Conservation (phyloP, 2,888 invertebrate genomes). For the Polietes domitor region DNA sequence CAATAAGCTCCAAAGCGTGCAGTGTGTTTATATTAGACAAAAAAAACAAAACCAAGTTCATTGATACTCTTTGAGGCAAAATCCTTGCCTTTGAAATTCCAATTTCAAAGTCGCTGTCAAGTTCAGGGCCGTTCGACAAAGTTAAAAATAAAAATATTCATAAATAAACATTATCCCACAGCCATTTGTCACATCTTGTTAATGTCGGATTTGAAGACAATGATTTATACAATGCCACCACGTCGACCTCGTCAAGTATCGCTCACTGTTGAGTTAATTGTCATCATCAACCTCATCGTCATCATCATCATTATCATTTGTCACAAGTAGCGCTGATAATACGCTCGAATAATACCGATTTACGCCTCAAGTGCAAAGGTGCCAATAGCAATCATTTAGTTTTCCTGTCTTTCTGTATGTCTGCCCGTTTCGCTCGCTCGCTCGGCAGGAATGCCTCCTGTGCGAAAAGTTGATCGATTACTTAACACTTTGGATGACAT, state of each 20-base stretch:
- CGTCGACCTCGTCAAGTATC: neutral
- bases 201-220: neutral
- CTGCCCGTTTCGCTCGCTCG: neutral
- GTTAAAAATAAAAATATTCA: neutral
- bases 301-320: conserved; percentile 62
- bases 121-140: neutral
- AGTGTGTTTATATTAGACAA: no score
- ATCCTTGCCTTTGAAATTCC: no score
- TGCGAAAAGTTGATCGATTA: conserved; percentile 75
- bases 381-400: conserved; percentile 34
- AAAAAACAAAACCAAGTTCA: no score
- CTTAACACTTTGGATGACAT: conserved; percentile 69
- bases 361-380: conserved; percentile 33
- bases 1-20: no score
- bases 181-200: neutral
- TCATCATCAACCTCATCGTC: conserved; percentile 59
- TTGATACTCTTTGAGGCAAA: no score
- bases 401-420: conserved; percentile 9
- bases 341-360: conserved; percentile 39
- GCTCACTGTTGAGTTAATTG: conserved; percentile 53
- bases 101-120: neutral
- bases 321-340: conserved; percentile 36
- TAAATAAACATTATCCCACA: neutral
- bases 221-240: neutral
- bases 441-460: conserved; percentile 3